These are phyloP conservation scores for Drosophila setosimentum DNA, from an alignment of 2,888 invertebrate genomes.

Conservation along the genomic window DNA sequence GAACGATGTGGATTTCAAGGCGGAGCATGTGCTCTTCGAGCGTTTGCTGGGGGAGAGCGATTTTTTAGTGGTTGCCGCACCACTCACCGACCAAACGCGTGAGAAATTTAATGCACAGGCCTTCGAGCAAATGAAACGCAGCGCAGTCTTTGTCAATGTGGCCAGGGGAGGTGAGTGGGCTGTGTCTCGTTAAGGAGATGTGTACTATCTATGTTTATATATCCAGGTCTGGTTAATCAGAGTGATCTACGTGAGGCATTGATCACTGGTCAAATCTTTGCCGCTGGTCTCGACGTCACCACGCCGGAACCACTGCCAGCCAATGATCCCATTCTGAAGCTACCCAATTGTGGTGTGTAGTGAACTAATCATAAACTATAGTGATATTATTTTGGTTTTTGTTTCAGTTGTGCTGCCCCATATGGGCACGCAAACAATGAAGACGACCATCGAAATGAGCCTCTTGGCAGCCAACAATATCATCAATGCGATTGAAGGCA, in stretches of 20 bases:
- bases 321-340: slow-evolving; percentile 90
- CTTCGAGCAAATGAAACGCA: slow-evolving; percentile 94
- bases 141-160: slow-evolving; percentile 94
- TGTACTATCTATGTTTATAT: background rate
- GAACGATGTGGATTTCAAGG: slow-evolving; percentile 88
- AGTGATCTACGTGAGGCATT: slow-evolving; percentile 92
- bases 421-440: slow-evolving; percentile 93
- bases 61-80: slow-evolving; percentile 93
- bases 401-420: slow-evolving; percentile 92
- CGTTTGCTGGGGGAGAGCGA: slow-evolving; percentile 91
- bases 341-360: slow-evolving; percentile 92
- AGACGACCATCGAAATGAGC: slow-evolving; percentile 92
- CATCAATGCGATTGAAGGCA: slow-evolving; percentile 89
- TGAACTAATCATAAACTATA: rapidly evolving
- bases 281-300: slow-evolving; percentile 96
- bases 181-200: background rate
- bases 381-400: background rate
- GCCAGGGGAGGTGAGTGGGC: slow-evolving; percentile 88
- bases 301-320: slow-evolving; percentile 95
- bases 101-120: slow-evolving; percentile 91
- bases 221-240: slow-evolving; percentile 90
- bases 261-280: slow-evolving; percentile 90
- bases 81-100: slow-evolving; percentile 92
- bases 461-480: slow-evolving; percentile 92
- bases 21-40: slow-evolving; percentile 90